Base-by-base conservation (phyloP, 2,888 invertebrate genomes). In the Fragum fragum region DNA sequence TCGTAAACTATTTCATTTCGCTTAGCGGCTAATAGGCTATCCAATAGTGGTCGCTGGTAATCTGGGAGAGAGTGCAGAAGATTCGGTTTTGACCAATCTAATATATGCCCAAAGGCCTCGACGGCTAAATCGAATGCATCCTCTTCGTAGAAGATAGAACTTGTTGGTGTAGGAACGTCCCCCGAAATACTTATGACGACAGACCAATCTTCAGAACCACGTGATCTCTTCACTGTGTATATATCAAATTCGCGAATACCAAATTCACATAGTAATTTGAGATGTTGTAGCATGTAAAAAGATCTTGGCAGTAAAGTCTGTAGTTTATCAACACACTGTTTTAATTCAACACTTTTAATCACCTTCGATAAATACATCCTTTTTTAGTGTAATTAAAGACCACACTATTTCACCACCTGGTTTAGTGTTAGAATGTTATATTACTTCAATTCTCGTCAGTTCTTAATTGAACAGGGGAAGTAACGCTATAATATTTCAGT, bases 121-220 rank as follows among this genome's bases (percentile, higher is more conserved):
- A 36, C 9, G 0, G 36, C 63, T 23, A 63, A 28, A n/a, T 63
- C 36, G 18, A 28, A 14, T 1, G 26, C 32, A 14, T 32, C 36
- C 16, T 63, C 63, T 28, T 63, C 63, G 16, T 63, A 63, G n/a
- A 63, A 32, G 18, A 63, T 28, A n/a, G 63, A 26, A 36, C 16
- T 32, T 21, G 32, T 63, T 63, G 16, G 28, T 1, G 28, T 14
- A 1, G 36, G 28, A 21, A 6, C n/a, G 32, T 36, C 36, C 21
- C n/a, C 36, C 1, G 16, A 36, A 14, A 63, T 32, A 36, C 63
- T 63, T 0, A 63, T 14, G 1, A 63, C 14, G 0, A 28, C 63
- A n/a, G 36, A 9, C 14, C n/a, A 32, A 32, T 16, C 21, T 16
- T 32, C 36, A 9, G 18, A 9, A 36, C 32, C 63, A n/a, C 32